Evolutionary conservation across 2,888 invertebrate species (phyloP).

Genomic region (Hypsopygia costalis): DNA sequence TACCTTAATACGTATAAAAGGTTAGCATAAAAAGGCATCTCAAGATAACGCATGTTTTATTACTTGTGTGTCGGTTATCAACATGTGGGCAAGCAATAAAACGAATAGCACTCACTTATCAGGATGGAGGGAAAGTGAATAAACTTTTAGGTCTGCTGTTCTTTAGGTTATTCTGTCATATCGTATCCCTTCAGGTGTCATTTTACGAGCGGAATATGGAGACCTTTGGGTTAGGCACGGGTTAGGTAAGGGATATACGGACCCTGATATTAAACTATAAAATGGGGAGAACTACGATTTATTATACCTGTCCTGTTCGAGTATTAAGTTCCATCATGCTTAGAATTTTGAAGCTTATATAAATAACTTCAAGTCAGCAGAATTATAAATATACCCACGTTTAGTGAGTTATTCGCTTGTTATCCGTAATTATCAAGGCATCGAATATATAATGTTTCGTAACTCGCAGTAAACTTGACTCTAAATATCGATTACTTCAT

Average conservation of each 20-base stretch:
- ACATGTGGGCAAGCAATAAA: conserved; percentile 28
- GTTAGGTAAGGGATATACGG: neutral
- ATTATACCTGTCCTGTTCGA: no score
- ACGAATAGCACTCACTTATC: conserved; percentile 23
- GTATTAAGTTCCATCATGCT: no score
- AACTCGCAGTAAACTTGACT: no score
- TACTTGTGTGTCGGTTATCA: conserved; percentile 21
- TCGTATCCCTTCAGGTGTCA: conserved; percentile 18
- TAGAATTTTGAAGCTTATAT: no score
- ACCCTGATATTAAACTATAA: neutral
- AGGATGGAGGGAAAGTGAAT: conserved; percentile 23
- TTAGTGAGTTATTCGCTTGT: no score
- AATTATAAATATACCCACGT: no score
- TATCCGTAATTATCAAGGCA: no score
- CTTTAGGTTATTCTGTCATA: conserved; percentile 7
- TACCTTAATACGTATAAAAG: no score
- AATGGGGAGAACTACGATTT: neutral
- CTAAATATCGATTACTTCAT: no score
- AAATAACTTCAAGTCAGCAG: no score
- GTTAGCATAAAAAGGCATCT: conserved; percentile 15
- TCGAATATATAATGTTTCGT: no score
- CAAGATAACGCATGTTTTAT: conserved; percentile 25
- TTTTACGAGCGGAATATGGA: conserved; percentile 25
- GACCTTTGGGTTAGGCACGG: neutral
- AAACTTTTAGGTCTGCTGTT: conserved; percentile 21